phyloP scores from a whole-genome alignment of 1,140 invertebrate genomes.

The Drosophila bocki region DNA sequence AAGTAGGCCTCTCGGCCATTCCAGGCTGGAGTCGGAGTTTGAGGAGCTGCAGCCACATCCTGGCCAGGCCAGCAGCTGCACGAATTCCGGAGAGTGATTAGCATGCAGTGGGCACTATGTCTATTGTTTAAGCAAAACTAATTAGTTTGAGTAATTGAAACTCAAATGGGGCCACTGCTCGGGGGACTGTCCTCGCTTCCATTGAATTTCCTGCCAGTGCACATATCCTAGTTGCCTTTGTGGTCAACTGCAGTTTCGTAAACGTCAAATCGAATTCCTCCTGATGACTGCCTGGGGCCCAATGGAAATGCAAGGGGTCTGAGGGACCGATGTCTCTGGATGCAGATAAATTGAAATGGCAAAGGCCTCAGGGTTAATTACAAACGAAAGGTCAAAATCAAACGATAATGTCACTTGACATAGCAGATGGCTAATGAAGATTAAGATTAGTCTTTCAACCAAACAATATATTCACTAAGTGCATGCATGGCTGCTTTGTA shows the following conservation, averaged over 20 bases:
- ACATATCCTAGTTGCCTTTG: conserved; percentile 19
- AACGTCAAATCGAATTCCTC: conserved; percentile 23
- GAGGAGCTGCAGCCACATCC: conserved; percentile 14
- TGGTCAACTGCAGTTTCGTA: conserved; percentile 24
- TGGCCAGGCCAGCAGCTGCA: conserved; percentile 54
- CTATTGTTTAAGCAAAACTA: conserved; percentile 79
- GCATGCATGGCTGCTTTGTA: too few species aligned
- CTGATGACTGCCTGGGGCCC: conserved; percentile 13
- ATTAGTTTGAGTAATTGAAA: conserved; percentile 82
- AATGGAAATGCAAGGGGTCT: background rate
- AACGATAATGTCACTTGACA: conserved; percentile 14
- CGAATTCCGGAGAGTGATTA: conserved; percentile 62
- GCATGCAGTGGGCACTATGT: conserved; percentile 56
- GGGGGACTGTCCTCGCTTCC: conserved; percentile 4
- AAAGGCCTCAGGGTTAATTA: conserved; percentile 21
- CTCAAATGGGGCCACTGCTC: conserved; percentile 36
- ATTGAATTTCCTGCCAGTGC: conserved; percentile 1
- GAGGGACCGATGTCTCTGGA: background rate
- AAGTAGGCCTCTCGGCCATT: conserved; percentile 52
- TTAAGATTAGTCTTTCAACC: background rate
- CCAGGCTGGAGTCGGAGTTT: background rate
- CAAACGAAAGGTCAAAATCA: conserved; percentile 5
- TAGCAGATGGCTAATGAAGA: background rate
- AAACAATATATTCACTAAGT: too few species aligned
- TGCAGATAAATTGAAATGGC: conserved; percentile 33